Base-by-base conservation (phyloP, 2,797 vertebrate genomes). In the Nyctalus aviator region DNA sequence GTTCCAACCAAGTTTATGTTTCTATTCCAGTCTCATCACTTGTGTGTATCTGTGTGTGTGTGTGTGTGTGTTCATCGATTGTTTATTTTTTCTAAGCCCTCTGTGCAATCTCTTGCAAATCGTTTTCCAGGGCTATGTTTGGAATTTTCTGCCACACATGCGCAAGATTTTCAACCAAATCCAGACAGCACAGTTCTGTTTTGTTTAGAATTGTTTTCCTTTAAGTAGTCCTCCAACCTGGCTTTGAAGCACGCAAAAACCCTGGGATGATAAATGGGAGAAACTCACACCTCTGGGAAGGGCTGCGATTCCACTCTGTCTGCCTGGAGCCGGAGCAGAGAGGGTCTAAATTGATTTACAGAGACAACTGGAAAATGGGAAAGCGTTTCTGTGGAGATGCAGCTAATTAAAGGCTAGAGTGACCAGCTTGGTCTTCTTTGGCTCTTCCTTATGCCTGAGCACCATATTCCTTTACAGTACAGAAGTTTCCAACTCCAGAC, bases 141-240 rank as follows among this genome's bases (percentile, higher is more conserved):
- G 78, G 91, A 95, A 93, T 87, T 75, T 84, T 94, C 69, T 86
- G 48, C 79, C 25, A 11, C 89, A 79, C 53, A 79, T 90, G 91
- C 93, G 93, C 76, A 91, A 88, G 81, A 93, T 85, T 96, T 96
- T 87, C 95, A 91, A 77, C 77, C 66, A 91, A 90, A 88, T 88
- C 84, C 81, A 94, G 95, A 90, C 62, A 17, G 64, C 64, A 62
- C n/a, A 83, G 81, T 85, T 76, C 64, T 8, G 0, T 93, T 95
- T 92, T 92, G 83, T 95, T 97, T 95, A 88, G 82, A 85, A 97
- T 93, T 96, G 91, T 95, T 95, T 97, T 93, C 88, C 92, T 88
- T 95, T 93, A 84, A 96, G 91, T 64, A 92, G 85, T 96, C 78
- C 59, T 95, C 90, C 50, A 85, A 86, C 41, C 8, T 91, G 59